Conservation (phyloP, 1,140 invertebrate genomes). For the Scaptomyza graminum region DNA sequence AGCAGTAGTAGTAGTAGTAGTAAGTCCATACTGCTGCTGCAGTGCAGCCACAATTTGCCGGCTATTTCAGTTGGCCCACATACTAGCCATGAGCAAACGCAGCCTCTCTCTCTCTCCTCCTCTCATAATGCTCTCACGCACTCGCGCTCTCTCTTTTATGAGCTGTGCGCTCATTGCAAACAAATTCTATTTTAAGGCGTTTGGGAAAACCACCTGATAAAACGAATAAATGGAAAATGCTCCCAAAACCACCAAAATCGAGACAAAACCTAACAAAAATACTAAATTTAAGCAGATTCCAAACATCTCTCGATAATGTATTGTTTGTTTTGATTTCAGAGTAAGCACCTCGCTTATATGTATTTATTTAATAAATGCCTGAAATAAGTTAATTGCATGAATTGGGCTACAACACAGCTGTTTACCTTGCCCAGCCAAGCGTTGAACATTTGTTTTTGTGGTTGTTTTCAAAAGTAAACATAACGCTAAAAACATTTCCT, state of each 20-base stretch:
- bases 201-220: constrained; percentile 81
- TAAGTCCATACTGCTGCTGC: constrained; percentile 19
- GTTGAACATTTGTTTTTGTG: constrained; percentile 28
- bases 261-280: too few species aligned
- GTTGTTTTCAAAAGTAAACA: constrained; percentile 32
- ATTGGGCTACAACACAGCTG: constrained; percentile 7
- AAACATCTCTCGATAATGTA: not conserved
- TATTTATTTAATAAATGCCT: constrained; percentile 49
- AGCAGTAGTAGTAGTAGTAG: not conserved
- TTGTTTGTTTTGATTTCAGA: constrained; percentile 53
- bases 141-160: not conserved
- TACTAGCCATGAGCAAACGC: constrained; percentile 32
- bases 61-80: constrained; percentile 74
- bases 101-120: constrained; percentile 8
- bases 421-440: constrained; percentile 17
- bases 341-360: constrained; percentile 7
- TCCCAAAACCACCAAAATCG: constrained; percentile 13
- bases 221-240: constrained; percentile 48
- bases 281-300: constrained; percentile 6
- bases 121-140: not conserved
- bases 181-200: constrained; percentile 71
- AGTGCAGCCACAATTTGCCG: constrained; percentile 50
- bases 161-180: constrained; percentile 62
- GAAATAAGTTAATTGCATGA: constrained; percentile 29
- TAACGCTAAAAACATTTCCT: constrained; percentile 26